Percentiles rank a stretch among this genome's conserved stretches.
These are phyloP conservation scores for Takifugu bimaculatus DNA, from an alignment of 2,113 vertebrate species.

Conservation along the genomic window DNA sequence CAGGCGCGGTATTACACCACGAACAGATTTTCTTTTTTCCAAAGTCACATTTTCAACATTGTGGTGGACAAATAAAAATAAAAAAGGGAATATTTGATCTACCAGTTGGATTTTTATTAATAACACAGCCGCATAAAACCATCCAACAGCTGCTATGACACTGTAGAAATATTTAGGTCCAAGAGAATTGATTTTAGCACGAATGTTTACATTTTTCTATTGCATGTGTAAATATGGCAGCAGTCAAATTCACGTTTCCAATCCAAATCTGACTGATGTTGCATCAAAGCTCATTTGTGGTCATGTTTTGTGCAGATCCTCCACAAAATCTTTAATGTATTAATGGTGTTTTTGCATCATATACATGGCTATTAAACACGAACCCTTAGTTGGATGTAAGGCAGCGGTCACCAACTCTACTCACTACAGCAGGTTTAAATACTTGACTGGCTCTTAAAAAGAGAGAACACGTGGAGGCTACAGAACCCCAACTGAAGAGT, in stretches of 20 bases:
- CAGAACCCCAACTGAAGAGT: slow-evolving; percentile 9
- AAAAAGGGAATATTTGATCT: slow-evolving; percentile 37
- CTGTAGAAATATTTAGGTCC: slow-evolving; percentile 79
- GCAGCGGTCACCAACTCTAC: slow-evolving; percentile 45
- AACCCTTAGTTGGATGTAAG: slow-evolving; percentile 43
- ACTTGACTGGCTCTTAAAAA: slow-evolving; percentile 24
- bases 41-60: too few relatives aligned
- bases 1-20: background rate
- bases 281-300: slow-evolving; percentile 65
- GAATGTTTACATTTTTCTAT: slow-evolving; percentile 38
- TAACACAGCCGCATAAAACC: slow-evolving; percentile 79
- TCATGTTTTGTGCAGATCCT: slow-evolving; percentile 31
- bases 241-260: slow-evolving; percentile 55
- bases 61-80: background rate
- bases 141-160: slow-evolving; percentile 72
- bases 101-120: slow-evolving; percentile 92
- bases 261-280: slow-evolving; percentile 75
- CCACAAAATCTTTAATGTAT: too few relatives aligned
- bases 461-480: background rate
- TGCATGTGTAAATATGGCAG: slow-evolving; percentile 57
- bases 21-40: background rate
- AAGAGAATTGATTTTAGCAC: slow-evolving; percentile 60
- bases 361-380: slow-evolving; percentile 51
- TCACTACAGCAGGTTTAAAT: slow-evolving; percentile 41
- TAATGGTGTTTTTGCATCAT: slow-evolving; percentile 45